Evolutionary conservation across 2,797 vertebrate genomes (phyloP), one percentile per base, ranked within the genome.

Genomic region (Enteromius trimaculatus): DNA sequence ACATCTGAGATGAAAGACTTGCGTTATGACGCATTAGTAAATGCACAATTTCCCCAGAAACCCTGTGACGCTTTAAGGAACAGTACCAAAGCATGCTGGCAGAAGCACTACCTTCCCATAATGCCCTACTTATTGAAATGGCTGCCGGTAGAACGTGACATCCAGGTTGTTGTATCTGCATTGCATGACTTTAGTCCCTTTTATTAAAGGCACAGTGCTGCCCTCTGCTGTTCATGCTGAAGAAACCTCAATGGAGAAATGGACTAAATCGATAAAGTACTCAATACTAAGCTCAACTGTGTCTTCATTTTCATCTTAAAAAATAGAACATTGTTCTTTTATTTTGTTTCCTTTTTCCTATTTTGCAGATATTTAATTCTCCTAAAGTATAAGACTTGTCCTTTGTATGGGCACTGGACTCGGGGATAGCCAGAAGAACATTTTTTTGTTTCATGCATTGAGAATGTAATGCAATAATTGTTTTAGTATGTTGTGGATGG

Each of bases 11-110:
- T 62, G 8, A 53, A 4, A 42, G 42, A 44, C 31, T 17, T 55
- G 1, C 5, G 21, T 42, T 72, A 55, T 79, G 68, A 71, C 21
- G 21, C 64, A 42, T 58, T 68, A 58, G 19, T 51, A 49, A 51
- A 82, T 51, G 58, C 80, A 66, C 60, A 64, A n/a, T 34, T 11
- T 62, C 26, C 9, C 62, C 26, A 11, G 29, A 65, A 42, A 80
- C 62, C 77, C 37, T 58, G 49, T 64, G 49, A 69, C 79, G 80
- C 79, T 64, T 77, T 64, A 58, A 21, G 53, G 42, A 87, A 51
- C 58, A 1, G 37, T 71, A 75, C 72, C 64, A 71, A 85, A 86
- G 82, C 88, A 88, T 87, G 84, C 68, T 69, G 79, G 77, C 51
- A 53, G 60, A 78, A 77, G 66, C 53, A 14, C 37, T 39, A 47